Base-by-base conservation (phyloP, 1,140 invertebrate genomes). In the Dreissena polymorpha region DNA sequence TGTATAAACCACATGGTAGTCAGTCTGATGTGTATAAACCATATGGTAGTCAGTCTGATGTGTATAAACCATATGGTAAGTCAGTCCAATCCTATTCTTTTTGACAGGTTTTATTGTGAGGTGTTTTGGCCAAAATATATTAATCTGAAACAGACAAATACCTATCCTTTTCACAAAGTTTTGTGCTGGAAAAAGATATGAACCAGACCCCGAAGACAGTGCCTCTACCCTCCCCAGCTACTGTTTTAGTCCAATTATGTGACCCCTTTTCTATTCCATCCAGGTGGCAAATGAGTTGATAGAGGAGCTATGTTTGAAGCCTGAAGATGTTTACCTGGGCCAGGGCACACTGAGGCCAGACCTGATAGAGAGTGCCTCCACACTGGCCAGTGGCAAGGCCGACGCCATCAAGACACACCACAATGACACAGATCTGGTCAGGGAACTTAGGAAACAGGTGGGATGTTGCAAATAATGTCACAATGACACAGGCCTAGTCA, bases 371-470 rank as follows among this genome's bases (percentile, higher is more conserved):
- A 99, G 97, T 84, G 98, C 99, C 6, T 99, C 97, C 29, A 91
- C 94, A 69, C 88, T 98, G 88, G 98, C 95, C 60, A 98, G 97
- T 87, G 91, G 92, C 10, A 95, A 95, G 88, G 99, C 99, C 10
- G 97, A 98, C 92, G 96, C 96, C 16, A 99, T 99, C 88, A 99
- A 99, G 94, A 99, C 99, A n/a, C 99, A 99, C 94, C 99, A 99
- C 94, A 99, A 99, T 93, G 99, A 99, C 93, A 99, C 97, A 53
- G 97, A 97, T 89, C 94, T 99, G 25, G 97, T 99, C n/a, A 94
- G 98, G 86, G 94, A 96, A 90, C 94, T 99, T 69, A 94, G 99
- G 81, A 94, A 95, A 85, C 88, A 92, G 90, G 91, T 91, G 21
- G 27, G 78, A 63, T 65, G n/a, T 69, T 8, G 6, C 21, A 2